These are phyloP conservation scores for Boulengeromyrus knoepffleri DNA, from an alignment of 2,113 vertebrate genomes.

Conservation along the genomic window DNA sequence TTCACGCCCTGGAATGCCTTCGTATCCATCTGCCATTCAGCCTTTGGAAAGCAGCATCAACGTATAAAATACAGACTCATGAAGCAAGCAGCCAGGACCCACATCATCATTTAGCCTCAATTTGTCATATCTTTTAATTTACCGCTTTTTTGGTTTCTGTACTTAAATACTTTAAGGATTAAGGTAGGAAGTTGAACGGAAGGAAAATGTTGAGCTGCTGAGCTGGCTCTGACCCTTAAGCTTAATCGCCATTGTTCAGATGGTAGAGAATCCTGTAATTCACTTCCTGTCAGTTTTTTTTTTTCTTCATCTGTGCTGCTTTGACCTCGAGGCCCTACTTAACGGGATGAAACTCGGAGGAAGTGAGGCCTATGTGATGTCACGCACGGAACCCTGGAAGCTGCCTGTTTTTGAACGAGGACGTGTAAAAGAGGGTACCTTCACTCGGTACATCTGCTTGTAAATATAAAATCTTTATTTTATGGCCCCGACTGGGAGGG, in stretches of 20 bases:
- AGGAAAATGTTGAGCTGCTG: slow-evolving; percentile 7
- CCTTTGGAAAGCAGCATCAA: background rate
- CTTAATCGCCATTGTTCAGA: slow-evolving; percentile 44
- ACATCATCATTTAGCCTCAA: background rate
- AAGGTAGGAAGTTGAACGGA: slow-evolving; percentile 14
- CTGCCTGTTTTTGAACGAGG: background rate
- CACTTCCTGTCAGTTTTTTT: slow-evolving; percentile 1
- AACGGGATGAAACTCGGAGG: slow-evolving; percentile 31
- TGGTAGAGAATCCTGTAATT: slow-evolving; percentile 40
- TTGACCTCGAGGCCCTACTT: background rate
- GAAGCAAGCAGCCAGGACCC: background rate
- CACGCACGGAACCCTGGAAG: slow-evolving; percentile 19
- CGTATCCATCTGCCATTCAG: background rate
- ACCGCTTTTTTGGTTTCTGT: background rate
- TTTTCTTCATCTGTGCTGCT: background rate
- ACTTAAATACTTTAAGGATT: background rate
- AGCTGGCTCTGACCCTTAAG: slow-evolving; percentile 30
- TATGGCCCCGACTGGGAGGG: background rate
- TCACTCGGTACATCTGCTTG: background rate
- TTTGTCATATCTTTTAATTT: background rate
- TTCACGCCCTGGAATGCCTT: background rate
- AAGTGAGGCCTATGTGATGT: slow-evolving; percentile 29
- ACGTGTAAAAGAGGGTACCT: background rate
- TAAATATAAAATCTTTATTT: background rate
- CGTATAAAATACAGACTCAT: background rate